phyloP scores from a whole-genome alignment of 2,113 vertebrate genomes.

The Planiliza haematocheilus region DNA sequence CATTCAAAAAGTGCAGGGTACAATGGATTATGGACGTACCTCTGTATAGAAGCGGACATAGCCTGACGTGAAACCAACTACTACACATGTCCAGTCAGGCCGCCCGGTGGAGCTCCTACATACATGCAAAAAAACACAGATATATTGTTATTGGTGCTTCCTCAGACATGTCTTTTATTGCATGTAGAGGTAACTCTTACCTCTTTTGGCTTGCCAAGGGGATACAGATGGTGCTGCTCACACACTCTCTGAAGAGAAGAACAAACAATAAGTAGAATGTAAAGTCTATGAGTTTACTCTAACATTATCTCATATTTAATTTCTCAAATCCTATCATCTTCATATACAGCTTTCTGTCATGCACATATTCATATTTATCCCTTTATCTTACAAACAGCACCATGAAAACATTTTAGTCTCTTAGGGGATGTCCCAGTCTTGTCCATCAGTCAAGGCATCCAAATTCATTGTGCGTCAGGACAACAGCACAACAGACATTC shows the following conservation, averaged over 20 bases:
- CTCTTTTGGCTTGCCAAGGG: slow-evolving; percentile 97
- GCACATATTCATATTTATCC: background rate
- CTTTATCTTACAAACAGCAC: background rate
- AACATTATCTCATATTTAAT: background rate
- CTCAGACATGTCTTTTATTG: background rate
- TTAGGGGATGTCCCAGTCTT: too few relatives aligned
- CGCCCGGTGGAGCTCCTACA: slow-evolving; percentile 95
- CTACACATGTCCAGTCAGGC: slow-evolving; percentile 98
- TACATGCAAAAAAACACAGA: background rate
- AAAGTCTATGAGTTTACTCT: background rate
- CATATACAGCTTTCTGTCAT: background rate
- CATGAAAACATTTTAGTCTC: background rate
- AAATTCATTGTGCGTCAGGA: background rate
- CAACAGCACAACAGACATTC: too few relatives aligned
- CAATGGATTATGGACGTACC: slow-evolving; percentile 78
- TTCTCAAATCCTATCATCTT: background rate
- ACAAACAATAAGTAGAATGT: background rate
- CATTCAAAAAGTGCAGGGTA: background rate
- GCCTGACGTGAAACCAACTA: slow-evolving; percentile 95
- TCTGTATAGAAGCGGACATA: slow-evolving; percentile 98
- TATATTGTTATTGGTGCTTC: background rate
- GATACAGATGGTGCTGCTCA: slow-evolving; percentile 92
- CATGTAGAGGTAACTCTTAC: slow-evolving; percentile 74
- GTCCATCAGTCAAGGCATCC: too few relatives aligned
- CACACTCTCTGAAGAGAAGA: slow-evolving; percentile 86